phyloP scores from a whole-genome alignment of 1,140 invertebrate species.

The Pectinophora gossypiella region DNA sequence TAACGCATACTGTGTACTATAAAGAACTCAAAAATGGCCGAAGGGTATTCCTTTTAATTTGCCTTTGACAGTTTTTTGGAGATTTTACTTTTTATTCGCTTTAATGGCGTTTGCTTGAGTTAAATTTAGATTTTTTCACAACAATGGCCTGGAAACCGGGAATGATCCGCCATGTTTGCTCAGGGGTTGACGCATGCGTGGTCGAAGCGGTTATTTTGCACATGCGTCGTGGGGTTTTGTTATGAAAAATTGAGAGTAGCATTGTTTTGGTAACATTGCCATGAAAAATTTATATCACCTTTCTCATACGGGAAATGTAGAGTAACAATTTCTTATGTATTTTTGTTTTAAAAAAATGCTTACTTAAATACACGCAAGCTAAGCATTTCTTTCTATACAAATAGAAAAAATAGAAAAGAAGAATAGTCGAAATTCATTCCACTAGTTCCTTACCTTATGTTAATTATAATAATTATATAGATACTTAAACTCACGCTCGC shows the following conservation, averaged over 20 bases:
- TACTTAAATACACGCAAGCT: too few species aligned
- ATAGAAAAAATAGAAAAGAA: too few species aligned
- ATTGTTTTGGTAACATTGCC: constrained; percentile 20
- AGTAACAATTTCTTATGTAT: too few species aligned
- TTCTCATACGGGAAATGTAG: too few species aligned
- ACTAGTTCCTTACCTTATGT: too few species aligned
- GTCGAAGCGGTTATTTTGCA: constrained; percentile 8
- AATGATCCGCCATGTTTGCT: constrained; percentile 45
- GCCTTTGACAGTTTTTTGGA: too few species aligned
- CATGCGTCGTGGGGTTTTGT: constrained; percentile 35
- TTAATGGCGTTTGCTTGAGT: not conserved
- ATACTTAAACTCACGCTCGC: too few species aligned
- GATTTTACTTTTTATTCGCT: not conserved
- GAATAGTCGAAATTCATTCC: too few species aligned
- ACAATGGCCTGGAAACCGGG: constrained; percentile 32
- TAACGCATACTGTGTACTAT: not conserved
- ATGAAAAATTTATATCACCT: constrained; percentile 17
- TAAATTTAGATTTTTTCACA: constrained; percentile 19
- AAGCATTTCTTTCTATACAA: too few species aligned
- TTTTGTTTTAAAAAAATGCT: too few species aligned
- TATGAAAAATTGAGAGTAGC: constrained; percentile 26
- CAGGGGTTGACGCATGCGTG: constrained; percentile 35
- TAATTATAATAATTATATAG: too few species aligned
- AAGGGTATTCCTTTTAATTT: not conserved
- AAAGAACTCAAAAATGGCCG: not conserved